These are phyloP conservation scores for Drosophila basisetae DNA, from an alignment of 2,888 invertebrate genomes.

Conservation along the genomic window DNA sequence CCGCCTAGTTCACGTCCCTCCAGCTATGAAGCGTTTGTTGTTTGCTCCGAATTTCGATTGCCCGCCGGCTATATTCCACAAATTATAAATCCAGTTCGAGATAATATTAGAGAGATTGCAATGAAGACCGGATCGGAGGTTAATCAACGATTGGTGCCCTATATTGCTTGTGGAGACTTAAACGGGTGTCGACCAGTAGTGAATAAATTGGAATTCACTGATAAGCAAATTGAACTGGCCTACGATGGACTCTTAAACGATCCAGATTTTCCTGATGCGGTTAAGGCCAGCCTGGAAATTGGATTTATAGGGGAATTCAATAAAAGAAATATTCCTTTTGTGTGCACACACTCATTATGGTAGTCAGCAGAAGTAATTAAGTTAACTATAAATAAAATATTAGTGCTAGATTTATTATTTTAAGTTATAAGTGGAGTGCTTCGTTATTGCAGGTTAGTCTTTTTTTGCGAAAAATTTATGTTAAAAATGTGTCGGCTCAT, in stretches of 20 bases:
- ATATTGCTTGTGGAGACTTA: conserved; percentile 97
- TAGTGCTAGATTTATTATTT: not conserved
- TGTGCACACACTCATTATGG: not conserved
- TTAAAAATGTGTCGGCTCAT: not conserved
- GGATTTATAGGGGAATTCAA: conserved; percentile 28
- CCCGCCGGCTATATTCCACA: conserved; percentile 94
- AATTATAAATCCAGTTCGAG: conserved; percentile 90
- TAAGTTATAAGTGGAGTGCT: not conserved
- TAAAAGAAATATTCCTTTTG: not conserved
- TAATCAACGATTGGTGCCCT: conserved; percentile 94
- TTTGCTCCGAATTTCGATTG: conserved; percentile 94
- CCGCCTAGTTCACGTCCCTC: conserved; percentile 98
- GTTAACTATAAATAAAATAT: not conserved
- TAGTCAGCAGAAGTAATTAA: conserved; percentile 1
- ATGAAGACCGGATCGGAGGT: conserved; percentile 89
- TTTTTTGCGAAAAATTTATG: not conserved
- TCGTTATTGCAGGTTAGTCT: not conserved
- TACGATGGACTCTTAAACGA: conserved; percentile 57
- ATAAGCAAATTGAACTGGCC: conserved; percentile 22
- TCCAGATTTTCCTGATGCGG: conserved; percentile 28
- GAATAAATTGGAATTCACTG: conserved; percentile 77
- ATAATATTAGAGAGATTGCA: conserved; percentile 90
- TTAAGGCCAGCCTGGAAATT: conserved; percentile 16
- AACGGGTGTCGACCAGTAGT: conserved; percentile 86
- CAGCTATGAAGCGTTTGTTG: conserved; percentile 98